A percentile compares a stretch with the other conserved stretches of the same genome.
Evolutionary conservation across 1,140 invertebrate genomes (phyloP).

Genomic region (Antheraea pernyi): DNA sequence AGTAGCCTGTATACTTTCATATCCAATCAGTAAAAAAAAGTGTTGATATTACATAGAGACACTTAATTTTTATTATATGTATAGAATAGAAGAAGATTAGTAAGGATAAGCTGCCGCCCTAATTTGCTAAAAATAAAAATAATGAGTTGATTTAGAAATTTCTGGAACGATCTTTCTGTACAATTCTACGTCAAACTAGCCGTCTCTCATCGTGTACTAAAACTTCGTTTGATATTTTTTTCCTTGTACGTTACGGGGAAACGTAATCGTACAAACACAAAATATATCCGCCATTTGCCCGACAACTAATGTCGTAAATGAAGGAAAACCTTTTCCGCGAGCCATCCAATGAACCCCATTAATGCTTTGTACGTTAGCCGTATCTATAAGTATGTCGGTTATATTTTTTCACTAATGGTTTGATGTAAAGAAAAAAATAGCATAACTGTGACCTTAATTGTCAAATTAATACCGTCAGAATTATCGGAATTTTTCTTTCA

Average conservation of each 20-base stretch:
- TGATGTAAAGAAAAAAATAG: not conserved
- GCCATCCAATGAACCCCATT: constrained; percentile 20
- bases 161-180: not conserved
- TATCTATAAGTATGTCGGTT: not conserved
- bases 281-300: constrained; percentile 19
- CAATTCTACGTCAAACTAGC: not conserved
- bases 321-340: constrained; percentile 25
- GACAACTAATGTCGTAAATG: constrained; percentile 28
- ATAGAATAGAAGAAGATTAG: too few relatives aligned
- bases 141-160: too few relatives aligned
- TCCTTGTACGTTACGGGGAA: constrained; percentile 3
- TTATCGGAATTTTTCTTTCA: too few relatives aligned
- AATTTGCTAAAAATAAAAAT: too few relatives aligned
- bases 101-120: too few relatives aligned
- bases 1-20: too few relatives aligned
- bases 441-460: not conserved
- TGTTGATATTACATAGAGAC: too few relatives aligned
- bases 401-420: not conserved
- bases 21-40: too few relatives aligned
- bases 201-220: not conserved
- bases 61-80: too few relatives aligned
- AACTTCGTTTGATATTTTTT: constrained; percentile 12
- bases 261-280: constrained; percentile 18
- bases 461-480: too few relatives aligned
- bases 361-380: constrained; percentile 11